Conservation (phyloP, 2,113 vertebrate species). For the Athene noctua region DNA sequence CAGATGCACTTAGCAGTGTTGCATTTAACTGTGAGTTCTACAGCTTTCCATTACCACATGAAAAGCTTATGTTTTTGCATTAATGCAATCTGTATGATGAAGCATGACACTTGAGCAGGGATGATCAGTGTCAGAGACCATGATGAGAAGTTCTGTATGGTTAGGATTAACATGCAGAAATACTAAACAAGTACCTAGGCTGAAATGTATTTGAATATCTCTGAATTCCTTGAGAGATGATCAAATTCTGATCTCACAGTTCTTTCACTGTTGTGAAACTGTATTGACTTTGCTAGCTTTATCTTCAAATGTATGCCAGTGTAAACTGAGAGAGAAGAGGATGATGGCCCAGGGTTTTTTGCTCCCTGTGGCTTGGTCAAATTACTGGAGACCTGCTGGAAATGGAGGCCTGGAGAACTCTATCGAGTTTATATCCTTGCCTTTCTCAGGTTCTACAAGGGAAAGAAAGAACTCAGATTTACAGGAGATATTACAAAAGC, state of each 20-base stretch:
- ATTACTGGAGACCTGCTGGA: neutral
- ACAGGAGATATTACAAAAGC: neutral
- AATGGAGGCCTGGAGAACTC: neutral
- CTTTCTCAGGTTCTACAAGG: neutral
- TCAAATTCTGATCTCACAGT: neutral
- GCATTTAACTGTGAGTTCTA: neutral
- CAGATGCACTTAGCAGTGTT: neutral
- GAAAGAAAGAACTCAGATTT: neutral
- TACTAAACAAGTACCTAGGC: neutral
- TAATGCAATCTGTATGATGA: neutral
- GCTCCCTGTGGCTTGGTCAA: neutral
- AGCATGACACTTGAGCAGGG: neutral
- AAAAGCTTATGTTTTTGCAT: neutral
- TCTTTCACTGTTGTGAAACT: neutral
- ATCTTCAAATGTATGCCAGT: neutral
- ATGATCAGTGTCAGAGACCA: neutral
- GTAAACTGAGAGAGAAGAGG: neutral
- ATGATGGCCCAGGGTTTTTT: neutral
- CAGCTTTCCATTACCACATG: neutral
- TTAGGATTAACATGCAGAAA: neutral
- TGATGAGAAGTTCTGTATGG: neutral
- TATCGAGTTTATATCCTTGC: neutral
- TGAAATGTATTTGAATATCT: neutral
- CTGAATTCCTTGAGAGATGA: neutral
- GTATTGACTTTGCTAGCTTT: neutral